Evolutionary conservation across 2,797 vertebrate genomes (phyloP), one percentile per base, ranked within the genome.

Genomic region (Coregonus suidteri): DNA sequence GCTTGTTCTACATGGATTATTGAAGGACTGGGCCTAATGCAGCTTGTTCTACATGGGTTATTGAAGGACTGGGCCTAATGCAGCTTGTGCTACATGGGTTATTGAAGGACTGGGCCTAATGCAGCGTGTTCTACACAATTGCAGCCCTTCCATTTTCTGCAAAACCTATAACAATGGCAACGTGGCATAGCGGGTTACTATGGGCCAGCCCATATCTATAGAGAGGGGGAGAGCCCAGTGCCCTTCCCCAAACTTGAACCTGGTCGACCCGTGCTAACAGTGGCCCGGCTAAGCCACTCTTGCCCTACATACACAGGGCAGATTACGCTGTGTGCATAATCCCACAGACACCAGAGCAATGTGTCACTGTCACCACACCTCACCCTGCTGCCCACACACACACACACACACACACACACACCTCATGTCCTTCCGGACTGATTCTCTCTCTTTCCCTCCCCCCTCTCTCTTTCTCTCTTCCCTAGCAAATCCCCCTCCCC

Each of bases 261-360:
- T 79, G 73, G 81, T 86, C 79, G 76, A 81, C 83, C 85, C 86
- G 71, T 83, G 86, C 89, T 91, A 85, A 90, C 88, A 88, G 91
- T 81, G 88, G 85, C 88, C 83, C 86, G 86, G 91, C 88, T 94
- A 94, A 94, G 90, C 92, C 92, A 91, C 87, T 88, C 91, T 93
- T 95, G 93, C 87, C 93, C 94, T 94, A 94, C 93, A 94, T 94
- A 93, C 90, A 91, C 90, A 72, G 30, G 52, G 90, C 93, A 93
- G 94, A 95, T 94, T 94, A 94, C 69, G 83, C 75, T 73, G 85
- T 79, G 85, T 87, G 89, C 86, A 86, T 94, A 94, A 95, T 94
- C 93, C 92, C 84, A 88, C 84, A 86, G 86, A 91, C 87, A 87
- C 80, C 88, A 74, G 70, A 78, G 88, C 88, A 89, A 89, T 88